These are phyloP conservation scores for Drosophila ficusphila DNA, from an alignment of 1,140 invertebrate genomes.

Conservation along the genomic window DNA sequence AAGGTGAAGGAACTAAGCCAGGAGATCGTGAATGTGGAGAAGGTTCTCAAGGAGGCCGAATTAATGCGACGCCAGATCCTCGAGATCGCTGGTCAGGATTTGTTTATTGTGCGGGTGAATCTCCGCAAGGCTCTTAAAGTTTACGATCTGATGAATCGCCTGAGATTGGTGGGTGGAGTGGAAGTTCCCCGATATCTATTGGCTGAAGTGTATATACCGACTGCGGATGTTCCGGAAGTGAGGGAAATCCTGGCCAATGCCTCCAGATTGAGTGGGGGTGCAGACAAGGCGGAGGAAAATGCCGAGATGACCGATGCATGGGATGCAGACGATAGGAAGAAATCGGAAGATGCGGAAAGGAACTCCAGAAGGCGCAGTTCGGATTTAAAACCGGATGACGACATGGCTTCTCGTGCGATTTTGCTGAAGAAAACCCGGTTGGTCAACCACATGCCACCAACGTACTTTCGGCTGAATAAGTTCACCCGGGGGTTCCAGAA, in stretches of 20 bases:
- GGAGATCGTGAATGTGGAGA: conserved; percentile 43
- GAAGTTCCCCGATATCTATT: conserved; percentile 96
- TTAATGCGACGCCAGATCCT: conserved; percentile 93
- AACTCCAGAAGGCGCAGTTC: too few species aligned
- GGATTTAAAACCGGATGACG: not conserved
- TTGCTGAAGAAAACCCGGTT: conserved; percentile 87
- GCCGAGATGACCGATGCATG: not conserved
- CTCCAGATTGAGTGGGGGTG: conserved; percentile 89
- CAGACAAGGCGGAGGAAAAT: not conserved
- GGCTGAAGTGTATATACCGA: conserved; percentile 97
- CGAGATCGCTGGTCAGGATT: conserved; percentile 92
- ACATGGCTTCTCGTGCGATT: conserved; percentile 19
- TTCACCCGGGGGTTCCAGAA: conserved; percentile 93
- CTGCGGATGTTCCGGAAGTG: conserved; percentile 91
- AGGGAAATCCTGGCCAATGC: conserved; percentile 93
- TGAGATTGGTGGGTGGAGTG: conserved; percentile 93
- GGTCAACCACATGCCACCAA: conserved; percentile 89
- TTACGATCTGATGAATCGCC: conserved; percentile 95
- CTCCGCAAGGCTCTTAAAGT: conserved; percentile 95
- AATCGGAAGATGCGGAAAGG: not conserved
- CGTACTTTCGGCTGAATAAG: conserved; percentile 92
- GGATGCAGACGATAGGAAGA: too few species aligned
- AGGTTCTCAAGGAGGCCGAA: conserved; percentile 78
- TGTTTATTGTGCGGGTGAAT: conserved; percentile 96
- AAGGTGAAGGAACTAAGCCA: conserved; percentile 30